Conservation (phyloP, 2,888 invertebrate genomes). For the Apotomis betuletana region DNA sequence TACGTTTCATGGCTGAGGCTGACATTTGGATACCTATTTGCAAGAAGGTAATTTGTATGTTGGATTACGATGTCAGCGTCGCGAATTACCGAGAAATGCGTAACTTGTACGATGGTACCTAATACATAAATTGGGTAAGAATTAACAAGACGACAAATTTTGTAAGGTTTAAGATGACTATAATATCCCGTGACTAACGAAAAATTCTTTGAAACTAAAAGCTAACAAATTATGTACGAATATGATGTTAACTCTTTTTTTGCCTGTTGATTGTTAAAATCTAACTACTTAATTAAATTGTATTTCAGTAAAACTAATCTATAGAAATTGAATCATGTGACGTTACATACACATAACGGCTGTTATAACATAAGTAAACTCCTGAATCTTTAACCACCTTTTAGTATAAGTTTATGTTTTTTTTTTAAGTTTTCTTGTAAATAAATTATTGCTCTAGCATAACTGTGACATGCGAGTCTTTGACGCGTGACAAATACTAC, state of each 20-base stretch:
- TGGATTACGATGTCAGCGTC: conserved; percentile 30
- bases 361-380: no score
- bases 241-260: not conserved
- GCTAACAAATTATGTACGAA: not conserved
- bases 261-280: no score
- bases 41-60: conserved; percentile 32
- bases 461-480: no score
- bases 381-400: no score
- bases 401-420: no score
- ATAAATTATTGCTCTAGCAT: no score
- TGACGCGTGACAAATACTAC: no score
- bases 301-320: no score
- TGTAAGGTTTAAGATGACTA: conserved; percentile 17
- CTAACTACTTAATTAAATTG: no score
- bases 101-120: conserved; percentile 16
- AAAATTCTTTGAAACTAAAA: not conserved
- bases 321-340: no score
- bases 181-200: conserved; percentile 16
- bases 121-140: conserved; percentile 25
- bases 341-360: no score
- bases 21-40: conserved; percentile 5
- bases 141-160: conserved; percentile 2
- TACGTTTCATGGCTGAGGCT: not conserved
- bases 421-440: no score
- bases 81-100: conserved; percentile 32